Percentiles rank a stretch among this genome's conserved stretches.
phyloP scores from a whole-genome alignment of 2,113 vertebrate genomes.

The Acrocephalus kingi region DNA sequence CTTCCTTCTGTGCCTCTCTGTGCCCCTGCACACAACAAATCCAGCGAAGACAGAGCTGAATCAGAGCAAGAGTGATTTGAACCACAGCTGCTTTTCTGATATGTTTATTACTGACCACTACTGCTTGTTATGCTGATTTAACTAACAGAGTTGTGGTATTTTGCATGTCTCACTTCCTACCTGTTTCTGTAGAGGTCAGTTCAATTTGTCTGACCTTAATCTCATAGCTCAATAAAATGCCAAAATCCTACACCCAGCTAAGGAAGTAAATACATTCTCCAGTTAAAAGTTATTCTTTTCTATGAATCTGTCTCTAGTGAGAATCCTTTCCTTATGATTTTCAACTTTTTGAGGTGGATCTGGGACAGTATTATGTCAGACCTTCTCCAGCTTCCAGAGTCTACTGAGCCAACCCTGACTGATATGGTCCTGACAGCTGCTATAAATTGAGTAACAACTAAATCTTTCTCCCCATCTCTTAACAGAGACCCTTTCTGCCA shows the following conservation, averaged over 20 bases:
- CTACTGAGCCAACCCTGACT: neutral
- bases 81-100: neutral
- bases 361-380: neutral
- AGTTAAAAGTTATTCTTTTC: neutral
- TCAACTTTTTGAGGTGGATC: neutral
- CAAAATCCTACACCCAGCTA: neutral
- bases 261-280: neutral
- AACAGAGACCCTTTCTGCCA: neutral
- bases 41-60: neutral
- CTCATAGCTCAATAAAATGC: neutral
- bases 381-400: neutral
- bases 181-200: neutral
- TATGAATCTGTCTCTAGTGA: neutral
- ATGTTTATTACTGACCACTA: neutral
- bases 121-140: neutral
- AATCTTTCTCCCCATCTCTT: neutral
- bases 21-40: neutral
- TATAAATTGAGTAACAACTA: neutral
- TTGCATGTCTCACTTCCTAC: neutral
- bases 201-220: neutral
- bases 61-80: neutral
- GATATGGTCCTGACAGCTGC: neutral
- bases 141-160: neutral
- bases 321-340: neutral
- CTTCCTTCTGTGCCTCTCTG: conserved; percentile 4